Percentiles rank a stretch among this genome's conserved stretches.
These are phyloP conservation scores for Melanerpes aurifrons DNA, from an alignment of 2,113 vertebrate genomes.

Conservation along the genomic window DNA sequence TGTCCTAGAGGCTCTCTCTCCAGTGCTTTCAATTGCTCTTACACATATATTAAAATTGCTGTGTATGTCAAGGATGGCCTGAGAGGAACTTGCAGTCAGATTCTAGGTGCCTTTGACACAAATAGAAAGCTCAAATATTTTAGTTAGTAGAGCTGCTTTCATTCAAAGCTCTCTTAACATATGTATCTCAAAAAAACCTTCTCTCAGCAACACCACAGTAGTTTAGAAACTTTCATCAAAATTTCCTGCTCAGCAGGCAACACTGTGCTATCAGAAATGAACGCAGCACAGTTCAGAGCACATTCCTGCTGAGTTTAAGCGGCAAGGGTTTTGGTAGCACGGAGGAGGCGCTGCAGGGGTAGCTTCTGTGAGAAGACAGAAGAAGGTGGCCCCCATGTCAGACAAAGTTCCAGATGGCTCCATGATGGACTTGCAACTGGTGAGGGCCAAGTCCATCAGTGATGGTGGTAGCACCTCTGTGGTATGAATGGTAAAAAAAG, in stretches of 20 bases:
- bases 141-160: neutral
- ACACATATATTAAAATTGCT: neutral
- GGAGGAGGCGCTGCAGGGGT: no score
- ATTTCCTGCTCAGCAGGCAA: rapidly evolving
- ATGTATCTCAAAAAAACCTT: neutral
- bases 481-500: no score
- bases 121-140: neutral
- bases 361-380: no score
- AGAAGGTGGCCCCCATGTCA: no score
- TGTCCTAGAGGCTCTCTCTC: neutral
- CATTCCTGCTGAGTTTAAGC: no score
- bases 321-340: no score
- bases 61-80: neutral
- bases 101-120: neutral
- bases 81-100: neutral
- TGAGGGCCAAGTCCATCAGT: no score
- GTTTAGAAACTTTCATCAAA: neutral
- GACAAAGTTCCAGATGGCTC: no score
- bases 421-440: no score
- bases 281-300: neutral
- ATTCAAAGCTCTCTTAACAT: neutral
- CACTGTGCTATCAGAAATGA: neutral
- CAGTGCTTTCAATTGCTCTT: neutral
- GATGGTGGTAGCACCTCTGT: no score
- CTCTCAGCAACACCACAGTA: neutral